Percentiles rank a stretch among this genome's conserved stretches.
Evolutionary conservation across 2,797 vertebrate genomes (phyloP).

Genomic region (Semaprochilodus insignis): DNA sequence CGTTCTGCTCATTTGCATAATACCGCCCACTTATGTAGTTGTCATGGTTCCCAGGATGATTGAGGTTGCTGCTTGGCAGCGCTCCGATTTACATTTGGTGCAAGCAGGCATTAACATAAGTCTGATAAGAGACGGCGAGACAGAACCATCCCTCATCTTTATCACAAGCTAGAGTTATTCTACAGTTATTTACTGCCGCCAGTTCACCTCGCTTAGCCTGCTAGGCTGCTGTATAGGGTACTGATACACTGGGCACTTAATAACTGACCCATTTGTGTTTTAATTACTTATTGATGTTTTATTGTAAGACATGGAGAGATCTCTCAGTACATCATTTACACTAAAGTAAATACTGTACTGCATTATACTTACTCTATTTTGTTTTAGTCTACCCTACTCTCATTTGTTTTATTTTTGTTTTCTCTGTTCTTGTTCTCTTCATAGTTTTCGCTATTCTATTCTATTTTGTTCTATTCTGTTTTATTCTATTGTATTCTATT

Average conservation of each 20-base stretch:
- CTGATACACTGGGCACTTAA: neutral
- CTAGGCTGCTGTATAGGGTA: neutral
- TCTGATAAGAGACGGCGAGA: conserved; percentile 16
- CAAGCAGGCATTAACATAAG: conserved; percentile 36
- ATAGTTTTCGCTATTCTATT: too few relatives aligned
- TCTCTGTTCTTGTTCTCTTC: too few relatives aligned
- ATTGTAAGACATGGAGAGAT: too few relatives aligned
- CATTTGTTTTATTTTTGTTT: neutral
- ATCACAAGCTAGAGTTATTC: neutral
- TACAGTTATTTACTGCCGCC: conserved; percentile 13
- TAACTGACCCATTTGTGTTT: too few relatives aligned
- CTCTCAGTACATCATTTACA: too few relatives aligned
- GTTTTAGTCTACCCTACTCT: neutral
- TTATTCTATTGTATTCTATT: too few relatives aligned
- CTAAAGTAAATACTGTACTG: neutral
- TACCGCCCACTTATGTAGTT: conserved; percentile 31
- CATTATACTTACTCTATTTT: neutral
- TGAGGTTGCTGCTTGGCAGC: conserved; percentile 3
- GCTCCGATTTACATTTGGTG: conserved; percentile 5
- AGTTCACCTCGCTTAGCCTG: neutral
- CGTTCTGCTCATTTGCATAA: conserved; percentile 52
- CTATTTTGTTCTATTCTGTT: too few relatives aligned
- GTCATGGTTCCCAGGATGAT: conserved; percentile 35
- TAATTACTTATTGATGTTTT: too few relatives aligned
- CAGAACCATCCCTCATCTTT: conserved; percentile 13